A percentile compares a stretch with the other conserved stretches of the same genome.
These are phyloP conservation scores for Eurystomus gularis DNA, from an alignment of 2,113 vertebrate species.

Conservation along the genomic window DNA sequence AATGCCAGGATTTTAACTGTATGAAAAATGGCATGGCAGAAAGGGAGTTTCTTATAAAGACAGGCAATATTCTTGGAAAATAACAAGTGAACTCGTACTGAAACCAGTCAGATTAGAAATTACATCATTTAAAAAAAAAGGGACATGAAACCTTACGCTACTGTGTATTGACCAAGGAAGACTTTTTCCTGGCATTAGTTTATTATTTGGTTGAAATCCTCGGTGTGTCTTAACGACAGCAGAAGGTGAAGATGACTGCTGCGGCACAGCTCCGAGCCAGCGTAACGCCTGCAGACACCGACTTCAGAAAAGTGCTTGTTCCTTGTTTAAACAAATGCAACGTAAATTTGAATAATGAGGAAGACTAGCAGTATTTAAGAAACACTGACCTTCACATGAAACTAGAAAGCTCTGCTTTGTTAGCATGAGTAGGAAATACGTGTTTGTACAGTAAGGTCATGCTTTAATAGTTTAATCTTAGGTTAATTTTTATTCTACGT, in stretches of 20 bases:
- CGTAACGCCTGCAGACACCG: not conserved
- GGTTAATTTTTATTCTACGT: not conserved
- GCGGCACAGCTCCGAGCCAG: not conserved
- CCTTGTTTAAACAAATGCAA: not conserved
- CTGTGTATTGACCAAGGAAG: not conserved
- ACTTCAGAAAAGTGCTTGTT: not conserved
- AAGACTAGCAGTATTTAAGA: not conserved
- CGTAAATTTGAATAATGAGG: not conserved
- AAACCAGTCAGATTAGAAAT: not conserved
- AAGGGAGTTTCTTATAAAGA: not conserved
- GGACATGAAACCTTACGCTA: not conserved
- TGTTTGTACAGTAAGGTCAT: not conserved
- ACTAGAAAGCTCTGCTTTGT: not conserved
- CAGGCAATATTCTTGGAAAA: not conserved
- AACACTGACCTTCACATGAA: not conserved
- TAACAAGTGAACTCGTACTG: not conserved
- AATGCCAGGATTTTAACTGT: not conserved
- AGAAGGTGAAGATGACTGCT: not conserved
- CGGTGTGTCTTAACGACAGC: not conserved
- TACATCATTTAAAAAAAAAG: not conserved
- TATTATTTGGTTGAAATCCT: not conserved
- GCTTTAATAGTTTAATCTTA: not conserved
- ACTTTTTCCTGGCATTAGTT: not conserved
- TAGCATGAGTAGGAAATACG: not conserved
- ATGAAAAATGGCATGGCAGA: not conserved